Conservation (phyloP, 2,797 vertebrate species). For the Arrhamphus sclerolepis region DNA sequence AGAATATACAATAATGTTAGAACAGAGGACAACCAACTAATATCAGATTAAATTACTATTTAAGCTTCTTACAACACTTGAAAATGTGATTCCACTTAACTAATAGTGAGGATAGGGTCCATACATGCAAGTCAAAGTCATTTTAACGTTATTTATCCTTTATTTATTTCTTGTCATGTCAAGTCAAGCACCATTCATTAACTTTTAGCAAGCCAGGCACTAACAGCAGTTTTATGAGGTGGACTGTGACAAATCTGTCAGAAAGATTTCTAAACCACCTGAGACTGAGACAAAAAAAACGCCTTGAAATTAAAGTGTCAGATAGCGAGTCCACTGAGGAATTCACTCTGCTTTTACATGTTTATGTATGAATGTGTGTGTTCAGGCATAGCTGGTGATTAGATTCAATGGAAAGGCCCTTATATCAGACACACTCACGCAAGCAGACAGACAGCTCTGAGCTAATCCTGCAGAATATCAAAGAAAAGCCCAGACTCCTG, state of each 20-base stretch:
- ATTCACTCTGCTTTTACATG: constrained; percentile 8
- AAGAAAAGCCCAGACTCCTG: constrained; percentile 50
- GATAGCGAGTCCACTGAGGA: neutral
- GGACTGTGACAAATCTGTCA: constrained; percentile 14
- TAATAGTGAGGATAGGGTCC: no score
- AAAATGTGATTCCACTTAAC: no score
- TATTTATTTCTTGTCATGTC: no score
- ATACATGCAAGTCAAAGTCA: no score
- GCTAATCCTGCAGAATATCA: constrained; percentile 67
- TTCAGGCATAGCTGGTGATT: constrained; percentile 25
- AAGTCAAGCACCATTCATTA: no score
- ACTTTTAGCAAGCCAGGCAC: no score
- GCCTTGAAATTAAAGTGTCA: constrained; percentile 28
- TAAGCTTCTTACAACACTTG: no score
- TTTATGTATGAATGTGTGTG: constrained; percentile 25
- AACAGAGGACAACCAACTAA: no score
- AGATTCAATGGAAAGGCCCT: constrained; percentile 32
- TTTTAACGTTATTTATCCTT: no score
- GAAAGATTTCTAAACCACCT: neutral
- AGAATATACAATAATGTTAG: no score
- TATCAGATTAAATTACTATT: no score
- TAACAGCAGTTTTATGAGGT: constrained; percentile 2
- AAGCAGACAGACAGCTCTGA: constrained; percentile 46
- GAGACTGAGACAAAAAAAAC: constrained; percentile 5
- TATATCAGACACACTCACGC: constrained; percentile 46